Conservation (phyloP, 2,888 invertebrate species). For the Phorcus lineatus region DNA sequence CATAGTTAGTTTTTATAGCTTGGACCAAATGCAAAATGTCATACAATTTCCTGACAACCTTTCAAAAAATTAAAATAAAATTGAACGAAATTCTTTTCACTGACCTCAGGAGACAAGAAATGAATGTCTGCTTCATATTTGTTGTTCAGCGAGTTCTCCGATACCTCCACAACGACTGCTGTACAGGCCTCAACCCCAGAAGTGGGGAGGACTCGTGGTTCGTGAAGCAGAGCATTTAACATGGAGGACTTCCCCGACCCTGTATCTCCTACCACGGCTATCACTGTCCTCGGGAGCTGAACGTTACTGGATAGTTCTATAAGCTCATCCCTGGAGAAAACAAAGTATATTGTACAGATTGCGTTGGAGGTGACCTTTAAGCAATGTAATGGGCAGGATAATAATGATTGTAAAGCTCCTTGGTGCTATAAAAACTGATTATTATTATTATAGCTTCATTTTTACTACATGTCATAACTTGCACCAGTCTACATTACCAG, state of each 20-base stretch:
- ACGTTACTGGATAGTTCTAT: slow-evolving; percentile 38
- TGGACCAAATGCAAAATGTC: too few relatives aligned
- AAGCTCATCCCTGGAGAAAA: slow-evolving; percentile 43
- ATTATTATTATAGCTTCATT: too few relatives aligned
- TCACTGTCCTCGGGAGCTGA: slow-evolving; percentile 51
- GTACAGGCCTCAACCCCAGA: slow-evolving; percentile 67
- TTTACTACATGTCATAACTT: too few relatives aligned
- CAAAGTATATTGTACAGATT: too few relatives aligned
- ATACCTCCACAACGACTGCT: slow-evolving; percentile 62
- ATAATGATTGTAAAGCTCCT: too few relatives aligned
- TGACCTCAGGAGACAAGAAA: slow-evolving; percentile 59
- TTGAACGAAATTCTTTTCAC: background rate
- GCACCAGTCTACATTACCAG: too few relatives aligned
- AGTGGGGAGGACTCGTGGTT: slow-evolving; percentile 59
- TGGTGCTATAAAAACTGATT: too few relatives aligned
- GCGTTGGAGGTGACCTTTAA: too few relatives aligned
- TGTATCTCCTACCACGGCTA: slow-evolving; percentile 65
- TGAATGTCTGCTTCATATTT: slow-evolving; percentile 61
- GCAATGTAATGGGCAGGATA: too few relatives aligned
- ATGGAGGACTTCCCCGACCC: slow-evolving; percentile 64
- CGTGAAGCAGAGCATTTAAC: slow-evolving; percentile 63
- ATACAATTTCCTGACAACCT: too few relatives aligned
- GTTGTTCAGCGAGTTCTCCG: slow-evolving; percentile 45
- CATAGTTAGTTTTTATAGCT: too few relatives aligned
- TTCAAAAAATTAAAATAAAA: too few relatives aligned